Percentiles rank a stretch among this genome's conserved stretches.
Evolutionary conservation across 53 echinoderm and acorn worm species (phyloP).

Genomic region (Astropecten irregularis): DNA sequence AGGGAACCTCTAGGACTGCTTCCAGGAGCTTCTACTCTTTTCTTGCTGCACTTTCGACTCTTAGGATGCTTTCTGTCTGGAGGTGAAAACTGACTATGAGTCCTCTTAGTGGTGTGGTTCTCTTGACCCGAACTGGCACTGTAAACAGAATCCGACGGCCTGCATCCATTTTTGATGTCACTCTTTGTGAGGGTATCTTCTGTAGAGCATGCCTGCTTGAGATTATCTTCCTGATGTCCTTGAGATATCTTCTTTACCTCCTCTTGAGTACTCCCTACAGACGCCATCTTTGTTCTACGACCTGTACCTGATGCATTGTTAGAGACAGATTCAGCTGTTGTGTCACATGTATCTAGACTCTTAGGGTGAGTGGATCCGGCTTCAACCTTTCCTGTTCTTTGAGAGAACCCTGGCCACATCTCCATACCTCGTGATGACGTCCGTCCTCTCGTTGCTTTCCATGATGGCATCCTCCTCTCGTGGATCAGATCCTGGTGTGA

Average conservation of each 20-base stretch:
- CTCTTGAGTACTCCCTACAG: background rate
- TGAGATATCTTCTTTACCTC: background rate
- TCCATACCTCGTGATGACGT: too few species aligned
- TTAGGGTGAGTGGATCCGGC: too few species aligned
- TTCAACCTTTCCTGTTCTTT: too few species aligned
- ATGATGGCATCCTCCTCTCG: too few species aligned
- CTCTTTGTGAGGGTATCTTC: background rate
- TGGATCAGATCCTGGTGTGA: too few species aligned
- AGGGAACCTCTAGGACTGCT: background rate
- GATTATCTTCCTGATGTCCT: background rate
- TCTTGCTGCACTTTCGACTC: constrained; percentile 13
- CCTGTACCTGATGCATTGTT: too few species aligned
- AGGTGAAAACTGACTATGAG: constrained; percentile 60
- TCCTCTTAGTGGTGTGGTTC: constrained; percentile 72
- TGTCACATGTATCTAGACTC: too few species aligned
- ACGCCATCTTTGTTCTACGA: too few species aligned
- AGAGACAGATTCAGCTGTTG: too few species aligned
- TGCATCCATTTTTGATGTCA: background rate
- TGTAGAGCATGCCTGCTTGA: background rate
- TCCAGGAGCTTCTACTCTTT: background rate
- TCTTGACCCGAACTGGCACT: constrained; percentile 32
- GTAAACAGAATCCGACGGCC: background rate
- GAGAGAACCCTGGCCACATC: too few species aligned
- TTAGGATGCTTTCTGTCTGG: background rate
- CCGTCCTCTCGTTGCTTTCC: too few species aligned